Evolutionary conservation across 2,888 invertebrate species (phyloP), one percentile per base, ranked within the genome.

Genomic region (Chymomyza amoena): DNA sequence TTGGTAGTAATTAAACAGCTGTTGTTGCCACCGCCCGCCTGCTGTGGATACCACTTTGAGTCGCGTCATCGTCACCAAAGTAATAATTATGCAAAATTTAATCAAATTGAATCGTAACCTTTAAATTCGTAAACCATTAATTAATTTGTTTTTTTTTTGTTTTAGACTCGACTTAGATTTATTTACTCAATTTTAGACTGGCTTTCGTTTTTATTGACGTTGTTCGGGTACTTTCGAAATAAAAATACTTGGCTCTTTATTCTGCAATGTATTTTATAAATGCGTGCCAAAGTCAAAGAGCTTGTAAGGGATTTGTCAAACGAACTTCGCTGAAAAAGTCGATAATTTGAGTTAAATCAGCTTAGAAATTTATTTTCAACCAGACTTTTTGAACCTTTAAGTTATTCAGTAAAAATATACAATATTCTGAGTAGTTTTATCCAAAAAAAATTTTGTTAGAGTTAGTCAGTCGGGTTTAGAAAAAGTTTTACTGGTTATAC

Each of bases 71-170:
- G 59, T 68, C 70, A 64, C 64, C 56, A 54, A 60, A 64, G 64
- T 61, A 69, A 77, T 79, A 88, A 86, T 86, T 84, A 87, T 87
- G 87, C 73, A 83, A 79, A 75, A 71, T 51, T 16, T 36, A 67
- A 64, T 62, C 56, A 67, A 77, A 72, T 70, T 66, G 70, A 62
- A 75, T 60, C 68, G 65, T 56, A 60, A 71, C 70, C 75, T 78
- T 72, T 80, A 73, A 82, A 75, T 67, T 45, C 68, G 71, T 54
- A 69, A 72, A 45, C 70, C 28, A 73, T 50, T 64, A 66, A 76
- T 73, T 76, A 56, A 60, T 3, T 10, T 13, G 2, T 13, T 13
- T 13, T 45, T 45, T 45, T 45, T 13, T 13, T 45, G 13, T 45
- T 45, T 4, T 39, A 45, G 39, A 13, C 13, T 45, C 13, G 39